These are phyloP conservation scores for Polypterus senegalus DNA, from an alignment of 2,113 vertebrate species.

Conservation along the genomic window DNA sequence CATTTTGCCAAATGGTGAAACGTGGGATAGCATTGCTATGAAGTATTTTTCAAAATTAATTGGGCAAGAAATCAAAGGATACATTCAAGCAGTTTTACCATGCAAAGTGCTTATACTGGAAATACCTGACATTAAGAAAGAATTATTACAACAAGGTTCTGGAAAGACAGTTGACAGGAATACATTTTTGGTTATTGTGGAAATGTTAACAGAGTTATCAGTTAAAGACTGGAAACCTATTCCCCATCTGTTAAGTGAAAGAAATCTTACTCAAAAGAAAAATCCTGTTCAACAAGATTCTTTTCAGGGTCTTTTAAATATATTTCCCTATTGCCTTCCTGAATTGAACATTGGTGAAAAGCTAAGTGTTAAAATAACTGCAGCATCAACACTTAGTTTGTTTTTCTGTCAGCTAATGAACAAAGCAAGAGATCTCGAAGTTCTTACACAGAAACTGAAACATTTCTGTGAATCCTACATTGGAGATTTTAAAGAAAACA, in stretches of 20 bases:
- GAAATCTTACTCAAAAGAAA: slow-evolving; percentile 25
- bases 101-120: slow-evolving; percentile 65
- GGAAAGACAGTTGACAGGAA: slow-evolving; percentile 64
- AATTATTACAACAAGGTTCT: slow-evolving; percentile 53
- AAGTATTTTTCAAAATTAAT: slow-evolving; percentile 65
- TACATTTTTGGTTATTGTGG: slow-evolving; percentile 69
- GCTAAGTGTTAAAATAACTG: slow-evolving; percentile 55
- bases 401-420: slow-evolving; percentile 72
- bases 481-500: slow-evolving; percentile 23
- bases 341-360: slow-evolving; percentile 45
- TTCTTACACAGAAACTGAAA: slow-evolving; percentile 52
- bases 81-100: slow-evolving; percentile 54
- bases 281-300: slow-evolving; percentile 20
- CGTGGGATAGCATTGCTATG: slow-evolving; percentile 46
- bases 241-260: slow-evolving; percentile 37
- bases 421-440: slow-evolving; percentile 46
- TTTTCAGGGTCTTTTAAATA: slow-evolving; percentile 33
- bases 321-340: slow-evolving; percentile 48
- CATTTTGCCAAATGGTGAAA: slow-evolving; percentile 56
- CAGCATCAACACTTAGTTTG: slow-evolving; percentile 50
- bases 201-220: slow-evolving; percentile 50
- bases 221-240: slow-evolving; percentile 30
- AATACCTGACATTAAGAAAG: slow-evolving; percentile 55
- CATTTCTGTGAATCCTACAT: slow-evolving; percentile 39
- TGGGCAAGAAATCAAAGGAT: slow-evolving; percentile 56